Conservation (phyloP, 2,797 vertebrate species). For the Trachops cirrhosus region DNA sequence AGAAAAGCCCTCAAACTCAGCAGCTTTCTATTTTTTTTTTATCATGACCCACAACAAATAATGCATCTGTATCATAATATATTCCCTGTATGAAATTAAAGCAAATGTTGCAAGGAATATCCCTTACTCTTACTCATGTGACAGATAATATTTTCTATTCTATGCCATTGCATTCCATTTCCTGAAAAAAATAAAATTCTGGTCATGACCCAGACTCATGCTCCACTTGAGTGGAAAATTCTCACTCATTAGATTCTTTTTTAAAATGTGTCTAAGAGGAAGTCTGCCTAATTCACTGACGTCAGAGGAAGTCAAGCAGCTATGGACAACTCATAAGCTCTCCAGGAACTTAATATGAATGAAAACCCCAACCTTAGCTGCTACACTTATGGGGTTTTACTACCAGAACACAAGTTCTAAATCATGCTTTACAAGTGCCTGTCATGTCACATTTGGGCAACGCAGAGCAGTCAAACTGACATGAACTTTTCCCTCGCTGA, state of each 20-base stretch:
- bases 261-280: constrained; percentile 51
- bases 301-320: constrained; percentile 62
- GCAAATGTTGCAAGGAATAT: background rate
- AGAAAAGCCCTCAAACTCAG: background rate
- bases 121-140: background rate
- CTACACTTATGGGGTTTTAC: background rate
- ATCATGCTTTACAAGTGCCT: background rate
- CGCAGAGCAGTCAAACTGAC: background rate
- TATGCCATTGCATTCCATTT: background rate
- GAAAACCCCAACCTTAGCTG: background rate
- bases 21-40: background rate
- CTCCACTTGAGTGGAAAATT: constrained; percentile 58
- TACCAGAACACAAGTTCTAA: background rate
- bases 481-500: constrained; percentile 11
- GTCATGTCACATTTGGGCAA: background rate
- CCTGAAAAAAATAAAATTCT: background rate
- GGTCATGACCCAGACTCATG: background rate
- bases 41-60: background rate
- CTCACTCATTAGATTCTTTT: constrained; percentile 58
- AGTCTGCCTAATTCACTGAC: constrained; percentile 57
- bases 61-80: background rate
- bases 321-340: constrained; percentile 25
- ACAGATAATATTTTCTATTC: background rate
- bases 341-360: constrained; percentile 29
- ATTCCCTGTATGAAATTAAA: background rate